phyloP scores from a whole-genome alignment of 2,113 vertebrate species.

The Xenopus tropicalis region DNA sequence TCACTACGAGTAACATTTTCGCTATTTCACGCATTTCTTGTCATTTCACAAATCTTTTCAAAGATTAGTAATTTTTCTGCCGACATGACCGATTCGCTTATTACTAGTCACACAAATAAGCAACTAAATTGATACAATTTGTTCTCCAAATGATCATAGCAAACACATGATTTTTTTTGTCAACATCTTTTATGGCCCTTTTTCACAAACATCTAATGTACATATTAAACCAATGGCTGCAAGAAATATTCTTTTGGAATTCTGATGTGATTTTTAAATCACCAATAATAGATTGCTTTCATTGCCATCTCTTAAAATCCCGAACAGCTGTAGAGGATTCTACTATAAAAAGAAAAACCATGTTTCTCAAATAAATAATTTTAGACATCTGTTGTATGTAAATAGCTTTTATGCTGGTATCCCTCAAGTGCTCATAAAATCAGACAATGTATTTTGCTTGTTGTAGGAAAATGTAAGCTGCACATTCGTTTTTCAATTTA shows the following conservation, averaged over 20 bases:
- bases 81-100: too few species aligned
- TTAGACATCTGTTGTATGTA: constrained; percentile 40
- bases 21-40: too few species aligned
- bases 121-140: neutral
- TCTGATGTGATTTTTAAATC: constrained; percentile 22
- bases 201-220: neutral
- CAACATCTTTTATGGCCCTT: neutral
- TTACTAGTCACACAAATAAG: neutral
- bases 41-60: too few species aligned
- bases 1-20: too few species aligned
- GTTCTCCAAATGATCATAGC: constrained; percentile 9
- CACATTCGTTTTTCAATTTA: too few species aligned
- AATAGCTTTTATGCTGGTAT: constrained; percentile 31
- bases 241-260: constrained; percentile 13
- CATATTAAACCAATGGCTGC: neutral
- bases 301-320: constrained; percentile 22
- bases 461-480: constrained; percentile 2
- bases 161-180: constrained; percentile 3
- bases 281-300: constrained; percentile 22
- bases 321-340: constrained; percentile 1
- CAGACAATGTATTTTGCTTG: constrained; percentile 38
- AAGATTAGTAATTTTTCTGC: too few species aligned
- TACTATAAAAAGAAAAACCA: constrained; percentile 14
- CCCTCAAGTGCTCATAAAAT: constrained; percentile 33
- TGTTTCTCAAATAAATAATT: constrained; percentile 38